These are phyloP conservation scores for Camponotus fellah DNA, from an alignment of 2,888 invertebrate genomes.

Conservation along the genomic window DNA sequence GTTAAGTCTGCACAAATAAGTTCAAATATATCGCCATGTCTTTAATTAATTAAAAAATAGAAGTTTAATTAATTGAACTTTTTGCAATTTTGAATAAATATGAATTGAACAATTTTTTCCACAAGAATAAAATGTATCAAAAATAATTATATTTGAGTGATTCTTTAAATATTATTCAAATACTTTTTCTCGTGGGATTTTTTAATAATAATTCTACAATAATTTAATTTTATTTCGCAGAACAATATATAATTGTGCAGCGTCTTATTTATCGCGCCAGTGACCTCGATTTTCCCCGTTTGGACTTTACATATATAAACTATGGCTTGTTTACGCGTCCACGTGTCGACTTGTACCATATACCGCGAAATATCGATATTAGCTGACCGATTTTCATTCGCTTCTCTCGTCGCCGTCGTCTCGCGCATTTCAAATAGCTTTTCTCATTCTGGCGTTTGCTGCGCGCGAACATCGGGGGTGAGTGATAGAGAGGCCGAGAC, in stretches of 20 bases:
- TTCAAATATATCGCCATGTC: not conserved
- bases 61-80: not conserved
- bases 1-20: slow-evolving; percentile 36
- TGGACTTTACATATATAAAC: slow-evolving; percentile 12
- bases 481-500: slow-evolving; percentile 40
- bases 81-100: not conserved
- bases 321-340: slow-evolving; percentile 20
- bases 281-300: slow-evolving; percentile 41
- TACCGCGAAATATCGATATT: slow-evolving; percentile 57
- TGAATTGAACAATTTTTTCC: not conserved
- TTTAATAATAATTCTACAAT: not conserved
- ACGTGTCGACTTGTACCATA: not conserved
- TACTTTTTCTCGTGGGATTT: not conserved
- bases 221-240: slow-evolving; percentile 21
- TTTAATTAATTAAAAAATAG: not conserved
- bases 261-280: slow-evolving; percentile 17
- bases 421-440: slow-evolving; percentile 47
- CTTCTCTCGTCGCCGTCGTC: slow-evolving; percentile 59
- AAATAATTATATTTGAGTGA: not conserved
- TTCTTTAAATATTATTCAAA: not conserved
- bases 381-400: slow-evolving; percentile 72
- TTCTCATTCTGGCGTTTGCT: slow-evolving; percentile 26
- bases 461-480: slow-evolving; percentile 32
- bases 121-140: not conserved
- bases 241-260: not conserved